Evolutionary conservation across 1,140 invertebrate species (phyloP).

Genomic region (Frieseomelitta varia): DNA sequence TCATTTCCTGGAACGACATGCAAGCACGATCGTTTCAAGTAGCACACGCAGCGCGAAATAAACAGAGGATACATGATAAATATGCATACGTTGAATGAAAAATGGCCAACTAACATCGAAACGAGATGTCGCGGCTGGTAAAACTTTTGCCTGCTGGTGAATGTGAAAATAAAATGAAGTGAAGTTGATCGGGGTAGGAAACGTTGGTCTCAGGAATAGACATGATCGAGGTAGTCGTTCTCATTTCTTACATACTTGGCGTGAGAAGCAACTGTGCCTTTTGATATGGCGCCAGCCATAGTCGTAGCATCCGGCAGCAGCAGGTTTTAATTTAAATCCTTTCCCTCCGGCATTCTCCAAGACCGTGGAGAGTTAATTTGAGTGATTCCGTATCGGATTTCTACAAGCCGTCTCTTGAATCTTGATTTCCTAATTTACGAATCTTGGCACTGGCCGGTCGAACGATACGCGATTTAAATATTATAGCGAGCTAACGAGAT

Average conservation of each 20-base stretch:
- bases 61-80: background rate
- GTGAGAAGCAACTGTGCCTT: conserved; percentile 42
- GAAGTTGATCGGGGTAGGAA: conserved; percentile 27
- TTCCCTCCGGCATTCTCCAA: background rate
- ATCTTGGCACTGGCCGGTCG: background rate
- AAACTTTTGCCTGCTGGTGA: background rate
- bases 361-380: conserved; percentile 2
- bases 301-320: conserved; percentile 32
- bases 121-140: background rate
- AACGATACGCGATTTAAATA: background rate
- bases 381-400: background rate
- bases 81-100: background rate
- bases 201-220: conserved; percentile 46
- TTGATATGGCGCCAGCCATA: conserved; percentile 52
- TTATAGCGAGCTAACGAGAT: background rate
- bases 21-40: background rate
- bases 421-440: conserved; percentile 23
- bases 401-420: background rate
- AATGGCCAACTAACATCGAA: background rate
- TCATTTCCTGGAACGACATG: background rate
- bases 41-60: too few species aligned
- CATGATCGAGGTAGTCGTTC: conserved; percentile 46
- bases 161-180: conserved; percentile 30
- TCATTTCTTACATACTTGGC: conserved; percentile 55
- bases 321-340: conserved; percentile 23